Conservation (phyloP, 2,797 vertebrate species). For the Crocidura indochinensis region DNA sequence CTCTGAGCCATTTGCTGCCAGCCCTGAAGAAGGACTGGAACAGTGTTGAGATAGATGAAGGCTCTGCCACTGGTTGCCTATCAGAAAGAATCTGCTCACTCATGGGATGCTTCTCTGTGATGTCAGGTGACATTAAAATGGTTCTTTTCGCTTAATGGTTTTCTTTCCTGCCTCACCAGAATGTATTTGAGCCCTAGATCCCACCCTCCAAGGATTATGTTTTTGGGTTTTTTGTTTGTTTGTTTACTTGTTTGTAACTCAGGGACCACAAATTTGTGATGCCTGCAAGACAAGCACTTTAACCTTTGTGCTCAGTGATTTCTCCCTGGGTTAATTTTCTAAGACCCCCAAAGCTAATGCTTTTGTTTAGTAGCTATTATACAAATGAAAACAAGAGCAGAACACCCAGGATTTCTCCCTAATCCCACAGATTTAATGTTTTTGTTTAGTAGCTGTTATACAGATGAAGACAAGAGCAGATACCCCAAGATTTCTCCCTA, state of each 20-base stretch:
- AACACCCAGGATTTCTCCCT: conserved; percentile 87
- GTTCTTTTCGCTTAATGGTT: neutral
- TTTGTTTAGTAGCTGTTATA: conserved; percentile 88
- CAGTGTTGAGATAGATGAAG: neutral
- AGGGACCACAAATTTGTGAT: too few species aligned
- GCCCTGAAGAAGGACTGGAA: neutral
- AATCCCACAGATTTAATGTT: conserved; percentile 39
- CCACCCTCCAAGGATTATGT: conserved; percentile 62
- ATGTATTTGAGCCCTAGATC: conserved; percentile 53
- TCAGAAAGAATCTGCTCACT: neutral
- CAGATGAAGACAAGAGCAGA: conserved; percentile 86
- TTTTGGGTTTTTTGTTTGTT: too few species aligned
- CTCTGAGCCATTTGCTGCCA: conserved; percentile 44
- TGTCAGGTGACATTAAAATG: conserved; percentile 9
- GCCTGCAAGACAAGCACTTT: too few species aligned
- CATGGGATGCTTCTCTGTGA: neutral
- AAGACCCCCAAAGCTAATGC: conserved; percentile 70
- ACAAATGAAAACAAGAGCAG: conserved; percentile 86
- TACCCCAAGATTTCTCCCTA: conserved; percentile 87
- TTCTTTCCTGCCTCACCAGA: conserved; percentile 73
- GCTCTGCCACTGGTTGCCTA: neutral
- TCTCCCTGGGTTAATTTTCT: conserved; percentile 68
- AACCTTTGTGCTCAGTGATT: neutral
- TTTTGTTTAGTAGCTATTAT: conserved; percentile 89
- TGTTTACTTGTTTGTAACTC: too few species aligned